These are phyloP conservation scores for Parelbella ahira DNA, from an alignment of 2,888 invertebrate species.

Conservation along the genomic window DNA sequence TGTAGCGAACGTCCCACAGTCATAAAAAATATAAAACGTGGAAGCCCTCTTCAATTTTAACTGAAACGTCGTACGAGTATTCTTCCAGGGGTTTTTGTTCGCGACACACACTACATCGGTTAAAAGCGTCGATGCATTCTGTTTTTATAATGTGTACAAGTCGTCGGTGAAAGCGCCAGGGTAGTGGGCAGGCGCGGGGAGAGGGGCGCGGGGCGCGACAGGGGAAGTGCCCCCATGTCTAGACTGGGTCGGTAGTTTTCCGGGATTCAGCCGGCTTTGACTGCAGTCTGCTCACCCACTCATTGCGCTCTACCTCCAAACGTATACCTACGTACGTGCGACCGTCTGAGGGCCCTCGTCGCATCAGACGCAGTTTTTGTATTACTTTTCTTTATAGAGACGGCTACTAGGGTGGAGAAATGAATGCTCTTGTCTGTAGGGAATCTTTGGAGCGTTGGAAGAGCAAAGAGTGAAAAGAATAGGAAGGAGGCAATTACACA, in stretches of 20 bases:
- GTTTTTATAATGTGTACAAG: slow-evolving; percentile 73
- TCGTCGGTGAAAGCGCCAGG: slow-evolving; percentile 63
- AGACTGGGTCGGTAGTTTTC: slow-evolving; percentile 82
- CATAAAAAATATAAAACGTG: slow-evolving; percentile 11
- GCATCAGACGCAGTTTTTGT: slow-evolving; percentile 63
- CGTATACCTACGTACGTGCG: slow-evolving; percentile 39
- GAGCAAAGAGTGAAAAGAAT: slow-evolving; percentile 35
- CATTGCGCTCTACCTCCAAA: slow-evolving; percentile 66
- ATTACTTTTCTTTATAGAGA: slow-evolving; percentile 53
- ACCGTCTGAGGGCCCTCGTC: slow-evolving; percentile 72
- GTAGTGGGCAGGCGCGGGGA: slow-evolving; percentile 37
- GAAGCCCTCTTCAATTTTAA: slow-evolving; percentile 27
- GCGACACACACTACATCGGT: slow-evolving; percentile 58
- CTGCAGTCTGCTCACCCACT: slow-evolving; percentile 78
- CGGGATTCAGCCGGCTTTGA: slow-evolving; percentile 77
- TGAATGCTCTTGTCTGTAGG: slow-evolving; percentile 55
- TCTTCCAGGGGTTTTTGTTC: slow-evolving; percentile 53
- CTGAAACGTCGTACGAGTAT: slow-evolving; percentile 24
- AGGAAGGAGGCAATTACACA: slow-evolving; percentile 25
- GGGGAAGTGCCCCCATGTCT: slow-evolving; percentile 79
- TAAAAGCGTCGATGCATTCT: slow-evolving; percentile 64
- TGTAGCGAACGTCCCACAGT: neutral
- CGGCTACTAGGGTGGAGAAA: slow-evolving; percentile 43
- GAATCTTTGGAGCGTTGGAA: slow-evolving; percentile 43
- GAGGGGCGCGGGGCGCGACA: slow-evolving; percentile 38